These are phyloP conservation scores for Drosophila mercatorum DNA, from an alignment of 2,888 invertebrate species.

Conservation along the genomic window DNA sequence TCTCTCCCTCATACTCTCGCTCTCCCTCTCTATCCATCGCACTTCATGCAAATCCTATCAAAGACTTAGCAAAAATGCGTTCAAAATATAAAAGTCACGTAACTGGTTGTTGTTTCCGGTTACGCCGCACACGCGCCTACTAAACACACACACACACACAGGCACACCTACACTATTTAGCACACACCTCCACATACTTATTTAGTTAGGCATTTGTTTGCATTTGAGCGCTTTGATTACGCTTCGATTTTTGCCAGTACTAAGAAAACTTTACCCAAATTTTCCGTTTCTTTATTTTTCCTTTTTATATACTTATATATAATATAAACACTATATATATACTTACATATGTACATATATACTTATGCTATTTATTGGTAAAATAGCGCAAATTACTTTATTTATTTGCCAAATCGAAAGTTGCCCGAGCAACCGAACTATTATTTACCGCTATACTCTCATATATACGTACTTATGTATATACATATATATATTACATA, in stretches of 20 bases:
- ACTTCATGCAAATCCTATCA: constrained; percentile 65
- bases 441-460: constrained; percentile 5
- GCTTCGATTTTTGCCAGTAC: constrained; percentile 68
- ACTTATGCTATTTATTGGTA: constrained; percentile 32
- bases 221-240: constrained; percentile 74
- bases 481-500: neutral
- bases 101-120: constrained; percentile 74
- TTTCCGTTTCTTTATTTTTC: constrained; percentile 53
- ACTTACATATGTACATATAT: constrained; percentile 4
- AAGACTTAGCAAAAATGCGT: constrained; percentile 62
- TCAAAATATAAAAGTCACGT: constrained; percentile 78
- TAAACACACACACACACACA: constrained; percentile 6
- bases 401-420: constrained; percentile 69
- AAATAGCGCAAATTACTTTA: constrained; percentile 71
- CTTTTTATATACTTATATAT: neutral
- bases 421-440: constrained; percentile 56
- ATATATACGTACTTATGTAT: no score
- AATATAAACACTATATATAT: neutral
- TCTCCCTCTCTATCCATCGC: neutral
- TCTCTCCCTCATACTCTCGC: neutral
- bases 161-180: constrained; percentile 5
- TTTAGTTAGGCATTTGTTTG: constrained; percentile 72
- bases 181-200: constrained; percentile 29
- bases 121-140: constrained; percentile 52
- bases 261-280: constrained; percentile 59